Evolutionary conservation across 2,113 vertebrate species (phyloP).

Genomic region (Lota lota): DNA sequence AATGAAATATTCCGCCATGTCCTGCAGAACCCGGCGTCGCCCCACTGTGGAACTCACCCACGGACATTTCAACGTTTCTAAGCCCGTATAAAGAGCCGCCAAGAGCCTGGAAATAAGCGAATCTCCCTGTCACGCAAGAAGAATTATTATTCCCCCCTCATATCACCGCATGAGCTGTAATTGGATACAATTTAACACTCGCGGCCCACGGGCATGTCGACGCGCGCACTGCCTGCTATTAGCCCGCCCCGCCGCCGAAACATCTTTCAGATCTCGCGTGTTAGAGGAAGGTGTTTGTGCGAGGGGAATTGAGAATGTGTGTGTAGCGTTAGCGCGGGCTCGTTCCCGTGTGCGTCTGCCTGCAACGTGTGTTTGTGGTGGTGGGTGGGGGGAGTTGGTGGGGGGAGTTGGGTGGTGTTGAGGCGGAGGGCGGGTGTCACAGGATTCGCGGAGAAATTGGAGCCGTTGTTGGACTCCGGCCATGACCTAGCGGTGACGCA

Average conservation of each 20-base stretch:
- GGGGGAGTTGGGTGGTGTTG: constrained; percentile 4
- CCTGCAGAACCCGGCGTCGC: constrained; percentile 28
- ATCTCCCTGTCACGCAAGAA: constrained; percentile 68
- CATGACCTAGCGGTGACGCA: constrained; percentile 74
- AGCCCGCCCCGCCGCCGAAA: constrained; percentile 63
- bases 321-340: constrained; percentile 3
- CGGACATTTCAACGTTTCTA: constrained; percentile 28
- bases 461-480: constrained; percentile 70
- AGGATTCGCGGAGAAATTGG: constrained; percentile 48
- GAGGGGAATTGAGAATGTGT: background rate
- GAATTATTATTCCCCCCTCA: constrained; percentile 65
- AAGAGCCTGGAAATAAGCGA: constrained; percentile 55
- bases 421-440: background rate
- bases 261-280: constrained; percentile 63
- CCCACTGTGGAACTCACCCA: constrained; percentile 16
- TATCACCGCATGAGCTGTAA: constrained; percentile 68
- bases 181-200: constrained; percentile 79
- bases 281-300: background rate
- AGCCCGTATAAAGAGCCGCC: constrained; percentile 43
- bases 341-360: constrained; percentile 4
- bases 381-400: background rate
- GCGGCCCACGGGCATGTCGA: constrained; percentile 70
- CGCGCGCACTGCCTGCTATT: constrained; percentile 66
- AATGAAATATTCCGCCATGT: constrained; percentile 55
- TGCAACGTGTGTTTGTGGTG: background rate